Conservation (phyloP, 92 coral and sea anemone species). For the Diadumene lineata region DNA sequence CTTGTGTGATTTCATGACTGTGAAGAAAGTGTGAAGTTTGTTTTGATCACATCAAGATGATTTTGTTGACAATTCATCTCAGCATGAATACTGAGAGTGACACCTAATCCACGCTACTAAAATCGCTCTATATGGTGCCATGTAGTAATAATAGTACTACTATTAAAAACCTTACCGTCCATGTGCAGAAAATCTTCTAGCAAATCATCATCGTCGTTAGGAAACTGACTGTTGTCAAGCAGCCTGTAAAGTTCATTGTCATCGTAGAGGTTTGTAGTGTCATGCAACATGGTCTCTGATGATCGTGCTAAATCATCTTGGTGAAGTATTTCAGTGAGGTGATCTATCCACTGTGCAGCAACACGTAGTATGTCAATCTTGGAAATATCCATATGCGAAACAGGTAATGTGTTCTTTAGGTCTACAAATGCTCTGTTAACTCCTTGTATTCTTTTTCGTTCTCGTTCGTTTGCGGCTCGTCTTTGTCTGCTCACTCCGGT, state of each 20-base stretch:
- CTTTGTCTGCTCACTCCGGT: slow-evolving; percentile 98
- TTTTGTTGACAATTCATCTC: slow-evolving; percentile 31
- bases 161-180: slow-evolving; percentile 45
- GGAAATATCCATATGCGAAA: slow-evolving; percentile 93
- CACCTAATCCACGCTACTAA: slow-evolving; percentile 19
- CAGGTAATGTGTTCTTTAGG: slow-evolving; percentile 93
- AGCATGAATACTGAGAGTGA: slow-evolving; percentile 17
- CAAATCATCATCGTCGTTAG: slow-evolving; percentile 40
- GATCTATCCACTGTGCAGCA: slow-evolving; percentile 97
- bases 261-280: slow-evolving; percentile 38
- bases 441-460: slow-evolving; percentile 91
- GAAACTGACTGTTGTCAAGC: slow-evolving; percentile 53
- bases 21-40: background rate
- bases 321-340: slow-evolving; percentile 77
- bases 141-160: slow-evolving; percentile 14
- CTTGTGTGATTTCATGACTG: slow-evolving; percentile 1
- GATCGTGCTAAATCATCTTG: slow-evolving; percentile 70
- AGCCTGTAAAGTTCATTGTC: slow-evolving; percentile 55
- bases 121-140: slow-evolving; percentile 15
- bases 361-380: slow-evolving; percentile 93
- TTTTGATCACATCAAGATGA: slow-evolving; percentile 2
- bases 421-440: slow-evolving; percentile 96
- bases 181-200: slow-evolving; percentile 58
- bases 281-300: slow-evolving; percentile 8
- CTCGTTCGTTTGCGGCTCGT: slow-evolving; percentile 97